These are phyloP conservation scores for Argyrosomus japonicus DNA, from an alignment of 2,113 vertebrate species.

Conservation along the genomic window DNA sequence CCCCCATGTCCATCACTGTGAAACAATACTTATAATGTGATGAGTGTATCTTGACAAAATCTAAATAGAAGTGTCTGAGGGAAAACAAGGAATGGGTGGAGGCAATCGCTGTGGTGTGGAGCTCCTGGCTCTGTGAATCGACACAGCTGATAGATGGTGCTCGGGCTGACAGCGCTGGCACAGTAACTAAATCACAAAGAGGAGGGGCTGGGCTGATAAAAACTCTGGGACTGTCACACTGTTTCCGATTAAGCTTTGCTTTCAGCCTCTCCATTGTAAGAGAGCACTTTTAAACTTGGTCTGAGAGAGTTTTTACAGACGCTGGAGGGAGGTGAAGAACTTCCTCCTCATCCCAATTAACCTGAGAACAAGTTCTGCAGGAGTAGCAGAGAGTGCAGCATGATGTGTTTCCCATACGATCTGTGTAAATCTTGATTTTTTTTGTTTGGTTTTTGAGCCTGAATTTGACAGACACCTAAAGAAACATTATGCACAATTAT, in stretches of 20 bases:
- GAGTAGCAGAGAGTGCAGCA: neutral
- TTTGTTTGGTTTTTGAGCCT: neutral
- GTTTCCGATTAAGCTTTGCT: slow-evolving; percentile 68
- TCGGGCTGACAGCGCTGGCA: slow-evolving; percentile 56
- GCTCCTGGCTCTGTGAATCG: slow-evolving; percentile 48
- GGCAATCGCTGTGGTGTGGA: slow-evolving; percentile 55
- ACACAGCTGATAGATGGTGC: slow-evolving; percentile 73
- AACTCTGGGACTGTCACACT: slow-evolving; percentile 60
- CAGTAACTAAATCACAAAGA: slow-evolving; percentile 71
- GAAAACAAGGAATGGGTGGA: slow-evolving; percentile 68
- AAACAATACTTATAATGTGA: slow-evolving; percentile 78
- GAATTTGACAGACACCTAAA: neutral
- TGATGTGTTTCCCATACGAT: neutral
- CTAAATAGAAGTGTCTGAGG: slow-evolving; percentile 84
- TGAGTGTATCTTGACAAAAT: slow-evolving; percentile 86
- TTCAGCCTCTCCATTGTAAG: slow-evolving; percentile 29
- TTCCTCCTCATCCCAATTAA: slow-evolving; percentile 41
- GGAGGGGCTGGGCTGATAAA: slow-evolving; percentile 67
- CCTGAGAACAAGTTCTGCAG: neutral
- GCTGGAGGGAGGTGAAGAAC: slow-evolving; percentile 23
- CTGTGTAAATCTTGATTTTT: neutral
- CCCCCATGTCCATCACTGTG: slow-evolving; percentile 56
- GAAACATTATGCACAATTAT: neutral
- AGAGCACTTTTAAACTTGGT: slow-evolving; percentile 58
- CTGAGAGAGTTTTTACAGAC: slow-evolving; percentile 37